phyloP scores from a whole-genome alignment of 37 sponge, comb jelly and placozoan species.

The Mnemiopsis leidyi region DNA sequence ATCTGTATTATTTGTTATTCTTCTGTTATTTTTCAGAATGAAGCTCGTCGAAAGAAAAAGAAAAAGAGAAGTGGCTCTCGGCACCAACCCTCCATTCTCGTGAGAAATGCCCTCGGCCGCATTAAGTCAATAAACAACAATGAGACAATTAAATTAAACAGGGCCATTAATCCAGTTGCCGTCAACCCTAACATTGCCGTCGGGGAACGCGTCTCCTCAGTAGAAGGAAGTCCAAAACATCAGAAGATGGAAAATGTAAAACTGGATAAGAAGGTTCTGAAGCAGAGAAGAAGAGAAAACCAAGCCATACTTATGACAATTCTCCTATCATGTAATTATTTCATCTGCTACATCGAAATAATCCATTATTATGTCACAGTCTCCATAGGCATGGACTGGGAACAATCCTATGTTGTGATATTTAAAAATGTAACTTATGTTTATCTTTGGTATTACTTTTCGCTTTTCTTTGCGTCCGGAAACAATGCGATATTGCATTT shows the following conservation, averaged over 20 bases:
- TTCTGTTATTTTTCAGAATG: neutral
- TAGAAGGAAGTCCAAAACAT: neutral
- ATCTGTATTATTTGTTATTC: no score
- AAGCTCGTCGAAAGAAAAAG: neutral
- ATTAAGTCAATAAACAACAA: neutral
- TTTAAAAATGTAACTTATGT: slow-evolving; percentile 50
- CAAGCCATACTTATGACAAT: slow-evolving; percentile 61
- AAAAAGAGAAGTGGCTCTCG: neutral
- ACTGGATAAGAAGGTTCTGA: slow-evolving; percentile 6
- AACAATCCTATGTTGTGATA: slow-evolving; percentile 35
- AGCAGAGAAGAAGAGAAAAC: slow-evolving; percentile 2
- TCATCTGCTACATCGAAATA: slow-evolving; percentile 55
- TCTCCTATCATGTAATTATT: slow-evolving; percentile 41
- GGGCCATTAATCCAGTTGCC: neutral
- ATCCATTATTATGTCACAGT: slow-evolving; percentile 57
- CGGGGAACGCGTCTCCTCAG: no score
- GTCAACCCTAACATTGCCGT: neutral
- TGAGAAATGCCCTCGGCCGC: neutral
- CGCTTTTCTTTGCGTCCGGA: slow-evolving; percentile 24
- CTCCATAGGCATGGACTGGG: slow-evolving; percentile 16
- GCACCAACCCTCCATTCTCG: neutral
- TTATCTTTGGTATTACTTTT: slow-evolving; percentile 63
- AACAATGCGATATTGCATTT: slow-evolving; percentile 5
- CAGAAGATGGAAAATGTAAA: neutral
- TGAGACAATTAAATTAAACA: neutral